Percentiles rank a stretch among this genome's conserved stretches.
Conservation (phyloP, 2,797 vertebrate genomes). For the Gallinago stenura region DNA sequence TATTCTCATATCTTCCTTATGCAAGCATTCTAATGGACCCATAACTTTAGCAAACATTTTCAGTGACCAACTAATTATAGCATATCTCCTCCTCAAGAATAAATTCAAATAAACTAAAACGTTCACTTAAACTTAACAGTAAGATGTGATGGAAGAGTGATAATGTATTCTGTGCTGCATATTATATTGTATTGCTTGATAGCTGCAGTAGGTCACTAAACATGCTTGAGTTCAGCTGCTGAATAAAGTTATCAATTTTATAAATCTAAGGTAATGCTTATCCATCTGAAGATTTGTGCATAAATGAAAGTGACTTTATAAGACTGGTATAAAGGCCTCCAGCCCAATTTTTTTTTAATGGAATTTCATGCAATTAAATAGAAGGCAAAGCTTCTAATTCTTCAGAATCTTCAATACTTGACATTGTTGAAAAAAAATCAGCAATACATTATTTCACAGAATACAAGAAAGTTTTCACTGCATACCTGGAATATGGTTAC, state of each 20-base stretch:
- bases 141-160: conserved; percentile 11
- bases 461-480: background rate
- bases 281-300: conserved; percentile 11
- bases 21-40: background rate
- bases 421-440: background rate
- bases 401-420: background rate
- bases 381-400: background rate
- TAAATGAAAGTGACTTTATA: conserved; percentile 43
- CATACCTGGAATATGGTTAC: background rate
- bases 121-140: conserved; percentile 5
- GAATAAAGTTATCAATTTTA: conserved; percentile 47
- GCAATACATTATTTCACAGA: background rate
- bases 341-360: background rate
- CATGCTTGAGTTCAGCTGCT: background rate
- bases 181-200: conserved; percentile 39
- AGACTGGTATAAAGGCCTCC: background rate
- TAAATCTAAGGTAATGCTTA: conserved; percentile 44
- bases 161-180: background rate
- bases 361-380: background rate
- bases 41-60: conserved; percentile 32
- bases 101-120: conserved; percentile 45
- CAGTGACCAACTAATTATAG: conserved; percentile 25
- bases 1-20: conserved; percentile 7
- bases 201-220: conserved; percentile 12
- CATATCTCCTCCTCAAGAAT: conserved; percentile 16